Evolutionary conservation across 2,888 invertebrate genomes (phyloP), one percentile per base, ranked within the genome.

Genomic region (Adineta ricciae): DNA sequence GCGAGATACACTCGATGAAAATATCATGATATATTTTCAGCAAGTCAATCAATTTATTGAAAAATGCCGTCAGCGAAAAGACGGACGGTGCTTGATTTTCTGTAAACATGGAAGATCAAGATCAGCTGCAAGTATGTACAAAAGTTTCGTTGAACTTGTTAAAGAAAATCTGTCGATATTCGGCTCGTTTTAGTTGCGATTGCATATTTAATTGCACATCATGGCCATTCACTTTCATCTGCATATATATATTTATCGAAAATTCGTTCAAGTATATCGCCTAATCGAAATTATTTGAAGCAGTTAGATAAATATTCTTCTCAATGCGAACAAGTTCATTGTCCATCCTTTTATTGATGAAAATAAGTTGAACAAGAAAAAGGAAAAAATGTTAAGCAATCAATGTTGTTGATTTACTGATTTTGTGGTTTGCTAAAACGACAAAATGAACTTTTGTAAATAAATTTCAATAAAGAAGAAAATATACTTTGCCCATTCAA

Each of bases 401-500:
- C 50, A 19, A 19, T 50, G 50, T 9, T 50, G 50, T 50, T 50
- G 50, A 19, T 64, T 64, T 64, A 64, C 32, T 64, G 64, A 64
- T 64, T 64, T 19, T 64, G 64, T 64, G 64, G 64, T 64, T 64
- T 64, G 32, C 64, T 64, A 64, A 14, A 64, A 64, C 32, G 1
- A 32, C 14, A 64, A 14, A 64, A 32, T 2, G 16, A 64, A 64
- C n/a, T n/a, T n/a, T 14, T 3, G 7, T 27, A 64, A 64, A 64
- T 32, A 36, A 64, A 64, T 32, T 14, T 8, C 16, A 32, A 64
- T 27, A 36, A 32, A 19, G 3, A 19, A 14, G 32, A 64, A 27
- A 64, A 27, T 4, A 32, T 64, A 64, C 64, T 64, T 97, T 0
- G 97, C 97, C 97, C 97, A 98, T 92, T 98, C 97, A n/a, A 97